These are phyloP conservation scores for Onthophagus taurus DNA, from an alignment of 1,140 invertebrate species.

Conservation along the genomic window DNA sequence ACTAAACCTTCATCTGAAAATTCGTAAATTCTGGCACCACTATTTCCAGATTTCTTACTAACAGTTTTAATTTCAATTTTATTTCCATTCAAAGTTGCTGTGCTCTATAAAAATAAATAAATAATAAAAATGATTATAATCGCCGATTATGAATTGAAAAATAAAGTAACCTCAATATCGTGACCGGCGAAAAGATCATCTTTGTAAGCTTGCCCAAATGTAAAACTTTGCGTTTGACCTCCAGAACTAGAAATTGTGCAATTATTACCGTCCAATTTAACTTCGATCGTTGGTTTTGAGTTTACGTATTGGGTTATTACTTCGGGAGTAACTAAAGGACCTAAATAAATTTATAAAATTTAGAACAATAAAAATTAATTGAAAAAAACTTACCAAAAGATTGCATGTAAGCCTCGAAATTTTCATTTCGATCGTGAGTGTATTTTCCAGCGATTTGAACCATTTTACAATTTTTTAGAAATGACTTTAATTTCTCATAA, in stretches of 20 bases:
- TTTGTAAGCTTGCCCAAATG: not conserved
- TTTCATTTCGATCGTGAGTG: constrained; percentile 3
- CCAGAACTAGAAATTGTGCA: not conserved
- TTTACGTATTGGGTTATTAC: not conserved
- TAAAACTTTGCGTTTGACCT: not conserved
- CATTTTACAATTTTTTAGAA: too few species aligned
- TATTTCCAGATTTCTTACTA: not conserved
- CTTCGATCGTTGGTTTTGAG: not conserved
- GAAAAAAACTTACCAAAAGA: too few species aligned
- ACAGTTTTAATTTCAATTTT: not conserved
- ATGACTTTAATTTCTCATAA: too few species aligned
- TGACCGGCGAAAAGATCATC: not conserved
- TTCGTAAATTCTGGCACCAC: not conserved
- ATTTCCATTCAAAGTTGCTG: not conserved
- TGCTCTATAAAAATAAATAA: not conserved
- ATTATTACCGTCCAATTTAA: not conserved
- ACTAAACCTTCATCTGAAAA: not conserved
- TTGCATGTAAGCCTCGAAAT: constrained; percentile 1
- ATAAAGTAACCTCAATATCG: not conserved
- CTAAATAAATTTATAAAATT: too few species aligned
- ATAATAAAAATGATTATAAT: not conserved
- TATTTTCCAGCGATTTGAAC: constrained; percentile 8
- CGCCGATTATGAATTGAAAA: too few species aligned
- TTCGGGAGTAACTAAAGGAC: too few species aligned
- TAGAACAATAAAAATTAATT: too few species aligned